Evolutionary conservation across 2,797 vertebrate genomes (phyloP), one percentile per base, ranked within the genome.

Genomic region (Prionace glauca): DNA sequence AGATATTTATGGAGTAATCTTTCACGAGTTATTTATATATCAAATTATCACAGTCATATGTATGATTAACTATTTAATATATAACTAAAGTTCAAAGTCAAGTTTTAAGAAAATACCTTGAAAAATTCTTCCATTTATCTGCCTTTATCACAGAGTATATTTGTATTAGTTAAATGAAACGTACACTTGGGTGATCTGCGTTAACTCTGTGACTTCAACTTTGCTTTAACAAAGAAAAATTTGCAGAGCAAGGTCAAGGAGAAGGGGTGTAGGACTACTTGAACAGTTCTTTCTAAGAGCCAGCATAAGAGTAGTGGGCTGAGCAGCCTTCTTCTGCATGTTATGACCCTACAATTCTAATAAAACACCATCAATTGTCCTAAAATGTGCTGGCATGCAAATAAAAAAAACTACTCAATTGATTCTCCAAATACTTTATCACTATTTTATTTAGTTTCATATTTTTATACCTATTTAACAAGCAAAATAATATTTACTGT

Each of bases 121-220:
- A 72, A 95, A 14, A 56, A 18, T 32, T 95, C 45, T 95, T 12
- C 5, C 24, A 69, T 94, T 74, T 60, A 29, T 24, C 41, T 69
- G 7, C 41, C 71, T 56, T 56, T 94, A 56, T 72, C 10, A 29
- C 26, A 32, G 12, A 32, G 0, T 56, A 22, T 74, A 77, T 77
- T 74, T 95, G 71, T 1, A 95, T n/a, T 56, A 95, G 71, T 74
- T 74, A 56, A 95, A 74, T 74, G 36, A 22, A 92, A 84, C 36
- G 41, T 14, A 45, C 7, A 56, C 0, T 94, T 50, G 41, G 71
- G 29, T 77, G 50, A 74, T 56, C 16, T 2, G 74, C 45, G 77
- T 77, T 77, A 95, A 74, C 14, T 95, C 26, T 72, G 22, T 72
- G 41, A 94, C 41, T 74, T 32, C 45, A 95, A 74, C 18, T 95